Evolutionary conservation across 2,888 invertebrate species (phyloP).

Genomic region (Timema podura): DNA sequence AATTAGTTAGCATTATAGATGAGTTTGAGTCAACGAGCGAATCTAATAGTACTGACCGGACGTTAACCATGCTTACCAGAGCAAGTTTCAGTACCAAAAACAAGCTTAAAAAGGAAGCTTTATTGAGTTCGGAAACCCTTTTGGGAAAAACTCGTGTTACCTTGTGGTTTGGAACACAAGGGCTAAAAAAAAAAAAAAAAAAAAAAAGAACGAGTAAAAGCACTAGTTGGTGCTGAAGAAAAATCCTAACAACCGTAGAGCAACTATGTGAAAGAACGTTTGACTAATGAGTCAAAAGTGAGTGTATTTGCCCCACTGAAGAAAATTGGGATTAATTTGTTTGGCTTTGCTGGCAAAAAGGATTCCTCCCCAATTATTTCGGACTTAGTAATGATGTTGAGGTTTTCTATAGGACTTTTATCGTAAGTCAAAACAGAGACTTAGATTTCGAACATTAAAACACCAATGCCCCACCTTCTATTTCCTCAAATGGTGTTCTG

Average conservation of each 20-base stretch:
- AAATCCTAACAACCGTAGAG: neutral
- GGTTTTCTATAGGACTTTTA: neutral
- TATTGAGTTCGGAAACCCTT: constrained; percentile 4
- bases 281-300: neutral
- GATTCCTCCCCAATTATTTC: neutral
- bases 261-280: constrained; percentile 1
- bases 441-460: too few relatives aligned
- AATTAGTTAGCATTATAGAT: too few relatives aligned
- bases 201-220: neutral
- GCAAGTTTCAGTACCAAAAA: neutral
- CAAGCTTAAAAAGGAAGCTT: constrained; percentile 5
- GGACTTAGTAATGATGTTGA: constrained; percentile 1
- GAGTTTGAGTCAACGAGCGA: neutral
- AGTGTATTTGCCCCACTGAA: too few relatives aligned
- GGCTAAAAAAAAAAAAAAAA: too few relatives aligned
- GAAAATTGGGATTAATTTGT: neutral
- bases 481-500: too few relatives aligned
- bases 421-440: constrained; percentile 6
- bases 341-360: neutral
- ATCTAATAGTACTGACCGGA: neutral
- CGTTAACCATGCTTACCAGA: neutral
- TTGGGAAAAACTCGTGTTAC: neutral
- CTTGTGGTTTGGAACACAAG: neutral
- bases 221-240: neutral
- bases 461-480: too few relatives aligned